Percentiles rank a stretch among this genome's conserved stretches.
These are phyloP conservation scores for Rhadina sibilatrix DNA, from an alignment of 2,113 vertebrate species.

Conservation along the genomic window DNA sequence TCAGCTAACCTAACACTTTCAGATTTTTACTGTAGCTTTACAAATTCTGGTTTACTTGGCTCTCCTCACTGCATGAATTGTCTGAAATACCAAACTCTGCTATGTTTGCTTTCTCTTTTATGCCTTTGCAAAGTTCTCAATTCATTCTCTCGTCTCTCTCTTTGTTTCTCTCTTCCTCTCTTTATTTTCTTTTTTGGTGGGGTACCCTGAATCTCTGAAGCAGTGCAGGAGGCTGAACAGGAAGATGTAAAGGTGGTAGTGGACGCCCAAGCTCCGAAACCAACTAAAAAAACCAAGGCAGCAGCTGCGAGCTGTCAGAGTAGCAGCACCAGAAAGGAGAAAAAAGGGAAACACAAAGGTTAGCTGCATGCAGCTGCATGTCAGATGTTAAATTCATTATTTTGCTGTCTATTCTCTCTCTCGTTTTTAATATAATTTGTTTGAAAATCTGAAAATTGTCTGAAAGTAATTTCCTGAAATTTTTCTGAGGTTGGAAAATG, in stretches of 20 bases:
- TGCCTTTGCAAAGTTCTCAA: constrained; percentile 31
- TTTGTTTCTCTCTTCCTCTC: background rate
- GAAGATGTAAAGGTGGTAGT: constrained; percentile 84
- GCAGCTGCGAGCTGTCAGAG: constrained; percentile 85
- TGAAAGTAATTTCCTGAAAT: background rate
- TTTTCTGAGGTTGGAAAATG: background rate
- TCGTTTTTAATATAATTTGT: background rate
- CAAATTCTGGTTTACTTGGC: background rate
- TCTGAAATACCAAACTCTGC: background rate
- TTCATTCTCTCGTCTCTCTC: background rate
- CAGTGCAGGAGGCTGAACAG: constrained; percentile 94
- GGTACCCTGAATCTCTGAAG: constrained; percentile 57
- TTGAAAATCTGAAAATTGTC: background rate
- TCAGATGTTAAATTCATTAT: background rate
- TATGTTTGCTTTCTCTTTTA: constrained; percentile 13
- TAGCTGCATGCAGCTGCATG: constrained; percentile 71
- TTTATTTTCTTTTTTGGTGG: constrained; percentile 31
- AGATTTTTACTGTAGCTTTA: background rate
- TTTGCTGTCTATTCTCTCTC: background rate
- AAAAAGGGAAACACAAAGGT: constrained; percentile 97
- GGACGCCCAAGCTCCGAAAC: constrained; percentile 83
- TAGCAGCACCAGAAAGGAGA: constrained; percentile 90
- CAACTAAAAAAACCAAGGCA: constrained; percentile 89
- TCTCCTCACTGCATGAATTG: background rate
- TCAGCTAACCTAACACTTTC: background rate